A percentile compares a stretch with the other conserved stretches of the same genome.
These are phyloP conservation scores for Empis livida DNA, from an alignment of 2,888 invertebrate genomes.

Conservation along the genomic window DNA sequence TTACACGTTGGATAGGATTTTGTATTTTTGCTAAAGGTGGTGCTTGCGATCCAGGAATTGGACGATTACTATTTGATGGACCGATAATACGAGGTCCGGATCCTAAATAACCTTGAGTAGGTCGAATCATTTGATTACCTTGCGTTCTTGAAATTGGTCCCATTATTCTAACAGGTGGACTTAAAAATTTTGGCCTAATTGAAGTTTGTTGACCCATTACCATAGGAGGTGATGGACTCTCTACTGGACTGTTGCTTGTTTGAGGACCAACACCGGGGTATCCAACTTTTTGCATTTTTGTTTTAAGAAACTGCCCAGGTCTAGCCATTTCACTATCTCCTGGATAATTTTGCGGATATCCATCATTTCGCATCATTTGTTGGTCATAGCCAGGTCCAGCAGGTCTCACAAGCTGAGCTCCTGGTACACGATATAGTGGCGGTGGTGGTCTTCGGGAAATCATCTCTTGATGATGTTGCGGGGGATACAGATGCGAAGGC, in stretches of 20 bases:
- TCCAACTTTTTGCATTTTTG: conserved; percentile 13
- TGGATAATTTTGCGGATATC: conserved; percentile 10
- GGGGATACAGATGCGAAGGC: conserved; percentile 6
- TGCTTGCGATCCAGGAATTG: not conserved
- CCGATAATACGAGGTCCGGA: no score
- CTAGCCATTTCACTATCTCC: conserved; percentile 13
- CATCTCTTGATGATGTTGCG: not conserved
- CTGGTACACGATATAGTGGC: conserved; percentile 12
- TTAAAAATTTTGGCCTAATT: conserved; percentile 10
- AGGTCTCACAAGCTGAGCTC: conserved; percentile 11
- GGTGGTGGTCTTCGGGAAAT: conserved; percentile 14
- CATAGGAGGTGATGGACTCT: conserved; percentile 7
- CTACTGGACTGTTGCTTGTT: not conserved
- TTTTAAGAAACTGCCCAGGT: conserved; percentile 15
- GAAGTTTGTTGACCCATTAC: conserved; percentile 10
- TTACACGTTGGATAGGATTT: not conserved
- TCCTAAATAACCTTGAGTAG: not conserved
- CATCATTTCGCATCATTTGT: conserved; percentile 14
- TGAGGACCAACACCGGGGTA: not conserved
- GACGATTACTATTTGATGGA: not conserved
- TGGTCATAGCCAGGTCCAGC: conserved; percentile 26
- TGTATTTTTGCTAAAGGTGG: not conserved
- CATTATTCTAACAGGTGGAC: not conserved
- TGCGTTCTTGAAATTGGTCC: conserved; percentile 7
- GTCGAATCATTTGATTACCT: no score